These are phyloP conservation scores for Colletes latitarsis DNA, from an alignment of 1,140 invertebrate genomes.

Conservation along the genomic window DNA sequence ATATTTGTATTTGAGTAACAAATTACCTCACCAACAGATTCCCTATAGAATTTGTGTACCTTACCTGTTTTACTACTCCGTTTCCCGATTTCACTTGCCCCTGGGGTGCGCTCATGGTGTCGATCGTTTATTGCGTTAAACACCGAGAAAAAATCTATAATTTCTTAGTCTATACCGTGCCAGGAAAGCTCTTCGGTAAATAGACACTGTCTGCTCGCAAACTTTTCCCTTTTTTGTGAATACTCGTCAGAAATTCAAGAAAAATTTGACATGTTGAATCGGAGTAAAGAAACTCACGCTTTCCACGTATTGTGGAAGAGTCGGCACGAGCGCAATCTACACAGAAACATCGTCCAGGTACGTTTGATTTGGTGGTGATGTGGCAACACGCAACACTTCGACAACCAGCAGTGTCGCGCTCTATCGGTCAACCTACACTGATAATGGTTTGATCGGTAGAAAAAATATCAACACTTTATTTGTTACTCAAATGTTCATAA, in stretches of 20 bases:
- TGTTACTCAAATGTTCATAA: too few species aligned
- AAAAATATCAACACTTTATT: conserved; percentile 10
- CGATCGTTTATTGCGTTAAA: conserved; percentile 39
- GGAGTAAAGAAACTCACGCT: conserved; percentile 49
- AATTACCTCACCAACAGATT: not conserved
- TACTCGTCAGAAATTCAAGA: conserved; percentile 57
- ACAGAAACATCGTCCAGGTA: conserved; percentile 68
- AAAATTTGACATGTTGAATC: conserved; percentile 68
- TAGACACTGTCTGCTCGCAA: conserved; percentile 22
- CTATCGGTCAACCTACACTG: conserved; percentile 44
- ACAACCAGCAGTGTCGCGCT: conserved; percentile 61
- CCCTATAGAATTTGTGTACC: conserved; percentile 31
- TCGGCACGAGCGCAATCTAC: conserved; percentile 74
- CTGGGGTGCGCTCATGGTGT: conserved; percentile 80
- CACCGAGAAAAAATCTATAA: conserved; percentile 42
- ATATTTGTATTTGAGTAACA: not conserved
- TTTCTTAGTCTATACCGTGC: conserved; percentile 2
- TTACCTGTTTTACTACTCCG: conserved; percentile 84
- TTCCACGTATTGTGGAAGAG: conserved; percentile 63
- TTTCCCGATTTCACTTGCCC: conserved; percentile 75
- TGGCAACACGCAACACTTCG: conserved; percentile 78
- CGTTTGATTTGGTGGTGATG: conserved; percentile 75
- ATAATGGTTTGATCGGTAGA: conserved; percentile 19
- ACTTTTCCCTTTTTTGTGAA: conserved; percentile 24
- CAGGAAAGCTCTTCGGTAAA: not conserved